These are phyloP conservation scores for Chaunax sp. DNA, from an alignment of 2,797 vertebrate genomes.

Conservation along the genomic window DNA sequence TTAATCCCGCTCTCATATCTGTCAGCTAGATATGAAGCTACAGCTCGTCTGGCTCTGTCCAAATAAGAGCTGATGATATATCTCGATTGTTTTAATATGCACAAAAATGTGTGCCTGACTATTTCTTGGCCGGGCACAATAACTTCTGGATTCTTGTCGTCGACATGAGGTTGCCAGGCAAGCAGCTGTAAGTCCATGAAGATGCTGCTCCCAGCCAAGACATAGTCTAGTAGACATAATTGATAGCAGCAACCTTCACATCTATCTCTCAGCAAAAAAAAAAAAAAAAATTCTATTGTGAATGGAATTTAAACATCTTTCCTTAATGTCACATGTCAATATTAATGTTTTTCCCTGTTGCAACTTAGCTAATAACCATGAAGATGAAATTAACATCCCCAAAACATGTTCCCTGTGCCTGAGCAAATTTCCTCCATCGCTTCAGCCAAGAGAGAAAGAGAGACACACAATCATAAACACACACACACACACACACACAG, in stretches of 20 bases:
- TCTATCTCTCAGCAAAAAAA: no score
- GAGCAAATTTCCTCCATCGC: slow-evolving; percentile 8
- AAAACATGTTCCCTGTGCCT: not conserved
- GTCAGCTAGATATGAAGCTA: no score
- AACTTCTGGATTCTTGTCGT: not conserved
- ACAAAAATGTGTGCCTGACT: not conserved
- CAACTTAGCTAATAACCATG: not conserved
- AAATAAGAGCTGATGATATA: no score
- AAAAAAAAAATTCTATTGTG: not conserved
- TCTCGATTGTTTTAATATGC: not conserved
- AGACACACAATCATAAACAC: not conserved
- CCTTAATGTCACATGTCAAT: not conserved
- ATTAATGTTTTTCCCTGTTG: not conserved
- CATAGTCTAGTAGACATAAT: not conserved
- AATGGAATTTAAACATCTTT: not conserved
- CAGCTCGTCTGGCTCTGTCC: no score
- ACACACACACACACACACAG: not conserved
- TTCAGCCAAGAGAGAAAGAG: slow-evolving; percentile 4
- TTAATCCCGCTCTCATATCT: no score
- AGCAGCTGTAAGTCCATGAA: not conserved
- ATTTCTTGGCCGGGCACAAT: not conserved
- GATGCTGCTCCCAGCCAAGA: not conserved
- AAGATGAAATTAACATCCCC: not conserved
- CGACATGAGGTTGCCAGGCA: not conserved
- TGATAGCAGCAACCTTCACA: no score